Base-by-base conservation (phyloP, 1,140 invertebrate genomes). In the Dinothrombium tinctorium region DNA sequence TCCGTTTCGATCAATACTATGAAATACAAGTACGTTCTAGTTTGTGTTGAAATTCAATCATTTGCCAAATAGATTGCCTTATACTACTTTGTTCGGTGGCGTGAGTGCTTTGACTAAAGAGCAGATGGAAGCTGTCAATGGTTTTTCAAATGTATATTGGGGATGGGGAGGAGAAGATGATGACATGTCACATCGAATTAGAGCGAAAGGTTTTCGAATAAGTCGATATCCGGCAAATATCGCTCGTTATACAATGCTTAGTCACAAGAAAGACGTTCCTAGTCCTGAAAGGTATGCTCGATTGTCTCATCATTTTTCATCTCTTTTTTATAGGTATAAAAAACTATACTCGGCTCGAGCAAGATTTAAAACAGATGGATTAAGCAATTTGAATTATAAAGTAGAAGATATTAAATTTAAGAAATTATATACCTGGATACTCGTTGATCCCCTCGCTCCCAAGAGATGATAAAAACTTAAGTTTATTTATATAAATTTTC, bases 151-250 rank as follows among this genome's bases (percentile, higher is more conserved):
- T 55, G 72, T 25, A 26, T 38, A 38, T 15, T 38, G 37, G 37
- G 82, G 81, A 8, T 86, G 81, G 81, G 82, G 82, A 23, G 81
- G 75, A 17, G 82, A 89, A 59, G 82, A 89, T 57, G 82, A 87
- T 54, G 82, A 89, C 55, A 81, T 87, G 77, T 42, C 45, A 7
- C 44, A 39, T 33, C 45, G 54, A 51, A 71, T 86, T 48, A 71
- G 72, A 47, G 71, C 72, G 50, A 69, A 72, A 47, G 71, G 73
- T 31, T 69, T 79, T 33, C 74, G 79, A 56, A 78, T 87, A 56
- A 74, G 76, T 23, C 66, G 84, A 45, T 87, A 87, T 60, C 78
- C 80, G 9, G 67, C 74, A 35, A 74, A 73, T 40, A 73, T 87
- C 42, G 83, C 83, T 7, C 66, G 79, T 7, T 92, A 90, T 56